phyloP scores from a whole-genome alignment of 2,113 vertebrate species.

The Chrysemys picta region DNA sequence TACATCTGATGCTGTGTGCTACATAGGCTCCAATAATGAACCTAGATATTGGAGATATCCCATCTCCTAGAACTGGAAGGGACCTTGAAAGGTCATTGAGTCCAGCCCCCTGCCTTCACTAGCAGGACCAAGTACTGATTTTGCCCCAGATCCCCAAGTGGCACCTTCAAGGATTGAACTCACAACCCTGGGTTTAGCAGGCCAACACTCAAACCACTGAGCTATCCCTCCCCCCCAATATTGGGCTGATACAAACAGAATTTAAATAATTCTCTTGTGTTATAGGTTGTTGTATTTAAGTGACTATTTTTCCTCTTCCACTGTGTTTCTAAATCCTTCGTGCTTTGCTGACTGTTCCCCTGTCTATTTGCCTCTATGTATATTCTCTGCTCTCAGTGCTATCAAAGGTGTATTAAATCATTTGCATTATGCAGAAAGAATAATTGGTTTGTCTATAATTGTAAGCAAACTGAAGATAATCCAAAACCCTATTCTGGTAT shows the following conservation, averaged over 20 bases:
- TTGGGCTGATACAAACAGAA: neutral
- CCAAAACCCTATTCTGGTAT: neutral
- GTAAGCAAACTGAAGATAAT: neutral
- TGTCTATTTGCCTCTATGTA: neutral
- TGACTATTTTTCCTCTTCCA: neutral
- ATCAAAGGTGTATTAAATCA: neutral
- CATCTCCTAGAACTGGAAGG: too few relatives aligned
- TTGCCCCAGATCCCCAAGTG: too few relatives aligned
- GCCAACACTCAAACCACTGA: too few relatives aligned
- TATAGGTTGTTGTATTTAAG: neutral
- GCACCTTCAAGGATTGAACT: too few relatives aligned
- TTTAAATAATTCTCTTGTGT: conserved; percentile 7
- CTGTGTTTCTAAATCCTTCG: neutral
- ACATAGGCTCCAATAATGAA: neutral
- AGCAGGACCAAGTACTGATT: too few relatives aligned
- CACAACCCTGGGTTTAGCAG: too few relatives aligned
- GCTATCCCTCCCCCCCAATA: too few relatives aligned
- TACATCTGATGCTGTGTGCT: neutral
- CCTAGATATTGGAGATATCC: neutral
- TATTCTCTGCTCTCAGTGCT: neutral
- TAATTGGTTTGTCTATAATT: neutral
- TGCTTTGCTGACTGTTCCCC: neutral
- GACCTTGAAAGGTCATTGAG: too few relatives aligned
- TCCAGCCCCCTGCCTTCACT: too few relatives aligned
- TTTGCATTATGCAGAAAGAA: neutral